Percentiles rank a stretch among this genome's conserved stretches.
Conservation (phyloP, 2,888 invertebrate genomes). For the Pyrgus malvae region DNA sequence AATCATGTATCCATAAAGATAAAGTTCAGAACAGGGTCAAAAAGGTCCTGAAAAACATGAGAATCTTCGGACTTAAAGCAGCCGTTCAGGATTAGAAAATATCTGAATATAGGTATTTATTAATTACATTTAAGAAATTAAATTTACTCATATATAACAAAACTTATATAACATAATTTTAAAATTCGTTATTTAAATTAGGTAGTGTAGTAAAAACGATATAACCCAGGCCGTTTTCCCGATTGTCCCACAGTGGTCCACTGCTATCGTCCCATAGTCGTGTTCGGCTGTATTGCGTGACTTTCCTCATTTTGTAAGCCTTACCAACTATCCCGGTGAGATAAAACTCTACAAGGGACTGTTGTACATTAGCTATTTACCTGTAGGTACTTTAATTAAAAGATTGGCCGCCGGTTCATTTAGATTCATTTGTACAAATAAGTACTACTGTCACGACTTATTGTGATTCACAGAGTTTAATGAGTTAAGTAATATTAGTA, state of each 20-base stretch:
- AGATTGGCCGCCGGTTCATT: constrained; percentile 50
- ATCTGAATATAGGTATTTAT: too few relatives aligned
- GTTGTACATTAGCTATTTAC: constrained; percentile 34
- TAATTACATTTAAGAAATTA: too few relatives aligned
- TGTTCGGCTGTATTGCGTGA: constrained; percentile 59
- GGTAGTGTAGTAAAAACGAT: too few relatives aligned
- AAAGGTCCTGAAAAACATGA: too few relatives aligned
- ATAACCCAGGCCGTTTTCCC: constrained; percentile 3
- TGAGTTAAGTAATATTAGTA: too few relatives aligned
- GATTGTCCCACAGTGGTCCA: constrained; percentile 30
- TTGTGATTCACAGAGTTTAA: constrained; percentile 36
- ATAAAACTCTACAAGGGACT: constrained; percentile 53
- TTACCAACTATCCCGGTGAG: constrained; percentile 47
- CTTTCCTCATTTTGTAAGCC: constrained; percentile 66
- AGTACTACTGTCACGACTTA: constrained; percentile 48
- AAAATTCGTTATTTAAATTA: too few relatives aligned
- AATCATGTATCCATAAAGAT: too few relatives aligned
- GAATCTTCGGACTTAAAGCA: too few relatives aligned
- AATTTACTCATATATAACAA: too few relatives aligned
- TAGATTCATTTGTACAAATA: constrained; percentile 47
- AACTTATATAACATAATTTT: too few relatives aligned
- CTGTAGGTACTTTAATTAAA: constrained; percentile 56
- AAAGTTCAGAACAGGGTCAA: too few relatives aligned
- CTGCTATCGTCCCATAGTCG: constrained; percentile 34
- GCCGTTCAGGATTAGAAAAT: too few relatives aligned